These are phyloP conservation scores for Gobiocypris rarus DNA, from an alignment of 2,113 vertebrate genomes.

Conservation along the genomic window DNA sequence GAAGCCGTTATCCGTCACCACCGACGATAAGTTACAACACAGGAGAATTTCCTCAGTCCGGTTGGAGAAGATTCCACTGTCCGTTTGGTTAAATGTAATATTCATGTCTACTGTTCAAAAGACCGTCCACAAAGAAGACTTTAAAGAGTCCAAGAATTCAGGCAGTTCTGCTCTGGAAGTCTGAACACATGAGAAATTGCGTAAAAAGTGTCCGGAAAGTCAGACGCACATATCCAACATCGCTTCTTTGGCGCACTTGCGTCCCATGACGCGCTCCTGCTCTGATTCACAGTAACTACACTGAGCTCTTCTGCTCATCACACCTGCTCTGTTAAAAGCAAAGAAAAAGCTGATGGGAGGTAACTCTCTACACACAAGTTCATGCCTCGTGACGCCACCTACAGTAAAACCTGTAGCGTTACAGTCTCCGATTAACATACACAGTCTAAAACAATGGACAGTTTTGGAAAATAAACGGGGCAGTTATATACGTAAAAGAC, in stretches of 20 bases:
- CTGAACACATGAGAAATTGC: not conserved
- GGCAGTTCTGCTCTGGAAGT: not conserved
- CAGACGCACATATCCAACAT: not conserved
- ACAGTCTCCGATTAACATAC: too few relatives aligned
- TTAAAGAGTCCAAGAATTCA: conserved; percentile 23
- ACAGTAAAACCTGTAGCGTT: not conserved
- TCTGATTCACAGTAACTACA: conserved; percentile 19
- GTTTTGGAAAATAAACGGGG: not conserved
- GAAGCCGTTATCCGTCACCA: conserved; percentile 88
- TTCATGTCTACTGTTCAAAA: conserved; percentile 76
- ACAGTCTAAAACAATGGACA: not conserved
- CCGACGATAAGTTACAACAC: conserved; percentile 91
- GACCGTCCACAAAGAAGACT: conserved; percentile 26
- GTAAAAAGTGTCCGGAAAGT: conserved; percentile 6
- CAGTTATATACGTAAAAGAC: too few relatives aligned
- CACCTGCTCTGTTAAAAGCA: conserved; percentile 66
- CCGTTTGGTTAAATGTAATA: conserved; percentile 82
- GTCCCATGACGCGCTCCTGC: not conserved
- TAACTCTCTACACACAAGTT: not conserved
- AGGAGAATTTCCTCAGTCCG: conserved; percentile 81
- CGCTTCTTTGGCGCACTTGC: not conserved
- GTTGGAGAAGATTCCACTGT: conserved; percentile 81
- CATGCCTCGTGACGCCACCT: conserved; percentile 68
- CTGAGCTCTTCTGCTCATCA: conserved; percentile 46
- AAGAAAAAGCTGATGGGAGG: conserved; percentile 41